Evolutionary conservation across 2,888 invertebrate genomes (phyloP), one percentile per base, ranked within the genome.

Genomic region (Pyrochroa serraticornis): DNA sequence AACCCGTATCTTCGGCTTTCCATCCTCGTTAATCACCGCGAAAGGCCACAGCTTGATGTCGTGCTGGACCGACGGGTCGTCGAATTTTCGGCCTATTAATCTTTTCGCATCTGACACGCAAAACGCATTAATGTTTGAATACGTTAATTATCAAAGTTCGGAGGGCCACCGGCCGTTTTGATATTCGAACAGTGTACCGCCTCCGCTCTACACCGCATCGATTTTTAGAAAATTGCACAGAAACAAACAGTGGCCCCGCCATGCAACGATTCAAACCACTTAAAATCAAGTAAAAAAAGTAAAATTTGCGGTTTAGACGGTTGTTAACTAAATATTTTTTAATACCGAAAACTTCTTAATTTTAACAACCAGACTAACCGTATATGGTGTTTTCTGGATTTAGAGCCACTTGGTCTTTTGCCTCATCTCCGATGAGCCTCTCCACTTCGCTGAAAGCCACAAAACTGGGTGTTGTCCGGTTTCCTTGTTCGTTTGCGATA

Each of bases 41-140:
- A 88, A 89, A 5, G 88, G 87, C 82, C 87, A 88, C 68, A 81
- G 80, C 73, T 86, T 85, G 70, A 87, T 82, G 72, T 89, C 88
- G 44, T 78, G 75, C 71, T 89, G 87, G 1, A 89, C 85, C 6
- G 82, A 75, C n/a, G 82, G 77, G 68, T 89, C 88, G 56, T 82
- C 82, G 77, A 82, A 89, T 62, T 81, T 82, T 55, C 88, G 79
- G 31, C 88, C 89, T 69, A 88, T 87, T 62, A 89, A 73, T 56
- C 88, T 81, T 74, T 89, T 88, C 38, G 84, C 85, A 75, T 87
- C 87, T 82, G 56, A 56, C 55, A 56, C 43, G 60, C 47, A 56
- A 60, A 60, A 51, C 39, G 55, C 49, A 55, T 55, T 60, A 60
- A 60, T 60, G 55, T 55, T 51, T 56, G 50, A 54, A 60, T 60